Percentiles rank a stretch among this genome's conserved stretches.
Evolutionary conservation across 2,797 vertebrate genomes (phyloP).

Genomic region (Orientallactaga sibirica): DNA sequence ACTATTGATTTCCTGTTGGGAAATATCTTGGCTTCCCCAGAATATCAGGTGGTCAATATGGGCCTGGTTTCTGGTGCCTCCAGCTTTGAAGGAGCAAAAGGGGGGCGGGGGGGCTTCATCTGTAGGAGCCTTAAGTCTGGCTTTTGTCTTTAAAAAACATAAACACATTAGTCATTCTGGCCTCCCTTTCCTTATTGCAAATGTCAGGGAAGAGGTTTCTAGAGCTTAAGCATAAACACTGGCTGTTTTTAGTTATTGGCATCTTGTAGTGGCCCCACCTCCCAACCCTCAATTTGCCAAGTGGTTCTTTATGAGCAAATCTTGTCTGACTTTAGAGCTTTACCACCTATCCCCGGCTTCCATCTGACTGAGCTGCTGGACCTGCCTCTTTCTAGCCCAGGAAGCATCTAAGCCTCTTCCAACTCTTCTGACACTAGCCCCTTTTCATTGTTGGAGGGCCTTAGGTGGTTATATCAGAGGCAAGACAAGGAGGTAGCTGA

Average conservation of each 20-base stretch:
- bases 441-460: neutral
- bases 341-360: neutral
- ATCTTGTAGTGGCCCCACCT: neutral
- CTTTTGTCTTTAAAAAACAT: conserved; percentile 48
- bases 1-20: conserved; percentile 20
- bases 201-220: neutral
- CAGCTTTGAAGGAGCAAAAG: conserved; percentile 1
- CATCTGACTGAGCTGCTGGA: conserved; percentile 25
- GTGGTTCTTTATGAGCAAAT: conserved; percentile 17
- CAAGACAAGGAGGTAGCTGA: conserved; percentile 15
- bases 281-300: neutral
- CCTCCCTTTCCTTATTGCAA: conserved; percentile 47
- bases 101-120: conserved; percentile 39
- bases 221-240: conserved; percentile 56
- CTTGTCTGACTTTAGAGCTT: conserved; percentile 49
- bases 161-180: conserved; percentile 49
- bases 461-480: conserved; percentile 31
- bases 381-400: conserved; percentile 49
- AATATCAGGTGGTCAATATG: neutral
- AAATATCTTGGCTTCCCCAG: conserved; percentile 28
- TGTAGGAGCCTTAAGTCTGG: conserved; percentile 41
- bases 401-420: neutral
- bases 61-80: conserved; percentile 10
- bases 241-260: conserved; percentile 61
- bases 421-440: conserved; percentile 38